Base-by-base conservation (phyloP, 2,113 vertebrate species). In the Cairina moschata region DNA sequence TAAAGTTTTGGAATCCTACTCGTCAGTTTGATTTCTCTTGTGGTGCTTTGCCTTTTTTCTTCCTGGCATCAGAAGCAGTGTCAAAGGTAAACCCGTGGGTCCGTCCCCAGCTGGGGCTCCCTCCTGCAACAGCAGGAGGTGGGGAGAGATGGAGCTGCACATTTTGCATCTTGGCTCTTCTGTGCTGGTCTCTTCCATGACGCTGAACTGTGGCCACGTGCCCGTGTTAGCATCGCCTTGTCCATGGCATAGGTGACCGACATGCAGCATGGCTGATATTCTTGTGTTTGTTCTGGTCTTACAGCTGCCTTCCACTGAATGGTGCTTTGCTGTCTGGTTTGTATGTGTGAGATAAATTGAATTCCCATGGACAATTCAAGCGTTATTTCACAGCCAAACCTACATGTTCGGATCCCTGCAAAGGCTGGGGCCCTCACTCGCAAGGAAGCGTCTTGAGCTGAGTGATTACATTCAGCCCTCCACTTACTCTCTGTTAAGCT, bases 401-500 rank as follows among this genome's bases (percentile, higher is more conserved):
- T 42, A 36, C 2, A 12, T 67, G 50, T 91, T 88, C 32, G 28
- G 63, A 91, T 48, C 18, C 23, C 36, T 85, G 62, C 20, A 73
- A 91, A 79, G 71, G 54, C 83, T 69, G 86, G 48, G 68, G 60
- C 73, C 40, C 73, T 86, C 74, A 29, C 60, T 84, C 6, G 0
- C 56, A 60, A 54, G 56, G 48, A 71, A 60, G 3, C 34, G 56
- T 69, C 55, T 74, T 90, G 71, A 59, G 15, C 72, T 90, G 48
- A 92, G 89, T 66, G 75, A 74, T 79, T 69, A 48, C 59, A 76
- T 92, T 95, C 78, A 96, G 48, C 44, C n/a, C 36, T 85, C 71
- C 13, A n/a, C 74, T 91, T 69, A 75, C 16, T 83, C 46, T 77
- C 56, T 62, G 16, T 91, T 92, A 83, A 92, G 77, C 89, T 73